These are phyloP conservation scores for Ceratotherium simum DNA, from an alignment of 2,113 vertebrate genomes.

Conservation along the genomic window DNA sequence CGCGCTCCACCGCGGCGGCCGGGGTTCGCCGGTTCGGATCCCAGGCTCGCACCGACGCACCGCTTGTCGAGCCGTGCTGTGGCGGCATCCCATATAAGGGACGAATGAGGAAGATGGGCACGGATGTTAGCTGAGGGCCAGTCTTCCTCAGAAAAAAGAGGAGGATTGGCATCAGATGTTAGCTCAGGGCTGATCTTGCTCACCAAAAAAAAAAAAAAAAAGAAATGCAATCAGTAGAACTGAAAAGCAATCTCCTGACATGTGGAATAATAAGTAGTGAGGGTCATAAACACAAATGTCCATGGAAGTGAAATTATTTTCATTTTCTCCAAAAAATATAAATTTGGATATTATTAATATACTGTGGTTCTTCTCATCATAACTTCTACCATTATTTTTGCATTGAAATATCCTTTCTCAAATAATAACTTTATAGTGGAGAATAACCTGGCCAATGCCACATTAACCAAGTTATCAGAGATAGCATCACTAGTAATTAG, in stretches of 20 bases:
- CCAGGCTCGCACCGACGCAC: too few species aligned
- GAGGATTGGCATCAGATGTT: too few species aligned
- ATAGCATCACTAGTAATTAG: neutral
- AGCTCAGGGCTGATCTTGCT: too few species aligned
- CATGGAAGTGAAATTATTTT: neutral
- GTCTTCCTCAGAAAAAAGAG: too few species aligned
- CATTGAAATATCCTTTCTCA: constrained; percentile 16
- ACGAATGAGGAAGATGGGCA: too few species aligned
- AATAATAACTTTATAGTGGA: neutral
- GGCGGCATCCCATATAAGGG: too few species aligned
- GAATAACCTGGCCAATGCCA: neutral
- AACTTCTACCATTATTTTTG: neutral
- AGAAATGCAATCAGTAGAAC: neutral
- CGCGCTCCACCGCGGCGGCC: too few species aligned
- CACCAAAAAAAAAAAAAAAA: too few species aligned
- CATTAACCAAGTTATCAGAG: neutral
- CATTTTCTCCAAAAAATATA: neutral
- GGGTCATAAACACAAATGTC: neutral
- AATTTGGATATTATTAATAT: neutral
- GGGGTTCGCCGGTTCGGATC: too few species aligned
- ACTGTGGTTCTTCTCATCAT: neutral
- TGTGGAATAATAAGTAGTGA: neutral
- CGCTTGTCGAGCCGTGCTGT: too few species aligned
- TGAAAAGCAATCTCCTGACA: neutral
- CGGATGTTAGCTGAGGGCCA: too few species aligned